These are phyloP conservation scores for Calephelis virginiensis DNA, from an alignment of 1,140 invertebrate species.

Conservation along the genomic window DNA sequence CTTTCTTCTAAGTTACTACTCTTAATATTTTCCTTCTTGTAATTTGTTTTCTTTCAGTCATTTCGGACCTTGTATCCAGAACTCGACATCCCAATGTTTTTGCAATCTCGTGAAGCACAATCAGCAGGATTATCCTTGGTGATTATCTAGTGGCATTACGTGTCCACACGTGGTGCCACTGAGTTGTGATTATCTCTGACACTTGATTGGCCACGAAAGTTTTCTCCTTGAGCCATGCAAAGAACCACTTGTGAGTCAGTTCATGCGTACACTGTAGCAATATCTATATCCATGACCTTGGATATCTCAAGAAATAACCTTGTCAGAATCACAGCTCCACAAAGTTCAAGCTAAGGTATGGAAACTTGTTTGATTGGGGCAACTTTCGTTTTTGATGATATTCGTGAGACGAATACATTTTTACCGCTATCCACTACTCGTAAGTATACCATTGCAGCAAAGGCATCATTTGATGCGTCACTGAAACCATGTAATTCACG, in stretches of 20 bases:
- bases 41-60: slow-evolving; percentile 10
- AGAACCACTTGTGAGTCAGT: slow-evolving; percentile 21
- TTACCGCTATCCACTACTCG: not conserved
- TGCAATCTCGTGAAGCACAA: no score
- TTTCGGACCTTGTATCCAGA: slow-evolving; percentile 5
- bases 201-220: slow-evolving; percentile 20
- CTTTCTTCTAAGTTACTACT: not conserved
- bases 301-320: not conserved
- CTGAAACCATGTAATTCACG: not conserved
- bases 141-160: no score
- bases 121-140: no score
- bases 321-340: not conserved
- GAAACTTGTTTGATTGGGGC: slow-evolving; percentile 14
- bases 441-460: slow-evolving; percentile 7
- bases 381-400: not conserved
- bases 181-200: slow-evolving; percentile 4
- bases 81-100: not conserved
- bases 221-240: slow-evolving; percentile 18
- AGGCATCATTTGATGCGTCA: not conserved
- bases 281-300: not conserved
- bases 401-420: not conserved
- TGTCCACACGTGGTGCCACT: slow-evolving; percentile 29
- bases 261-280: not conserved
- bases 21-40: not conserved
- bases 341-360: slow-evolving; percentile 18